phyloP scores from a whole-genome alignment of 30 jellyfish, hydroid and myxozoan genomes.

The Pseudorhiza aurosa region DNA sequence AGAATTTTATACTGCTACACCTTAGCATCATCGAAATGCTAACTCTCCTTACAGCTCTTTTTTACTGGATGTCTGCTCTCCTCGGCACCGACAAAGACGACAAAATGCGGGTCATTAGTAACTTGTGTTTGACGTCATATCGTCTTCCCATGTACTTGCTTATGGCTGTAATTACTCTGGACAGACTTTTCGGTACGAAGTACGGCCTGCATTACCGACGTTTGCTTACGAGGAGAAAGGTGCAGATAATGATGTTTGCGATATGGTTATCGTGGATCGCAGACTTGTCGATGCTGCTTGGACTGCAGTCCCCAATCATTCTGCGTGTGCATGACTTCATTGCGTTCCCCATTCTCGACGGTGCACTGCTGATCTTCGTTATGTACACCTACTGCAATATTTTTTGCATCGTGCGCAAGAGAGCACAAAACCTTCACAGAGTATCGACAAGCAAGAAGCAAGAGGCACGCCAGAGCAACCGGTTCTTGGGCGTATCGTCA shows the following conservation, averaged over 20 bases:
- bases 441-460: not conserved
- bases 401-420: not conserved
- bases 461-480: too few species aligned
- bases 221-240: not conserved
- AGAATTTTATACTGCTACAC: not conserved
- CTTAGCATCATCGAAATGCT: not conserved
- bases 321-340: not conserved
- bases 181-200: not conserved
- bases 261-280: not conserved
- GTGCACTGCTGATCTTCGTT: not conserved
- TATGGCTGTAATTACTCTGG: not conserved
- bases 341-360: not conserved
- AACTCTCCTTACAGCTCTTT: not conserved
- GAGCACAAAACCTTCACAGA: not conserved
- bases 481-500: not conserved
- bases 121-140: not conserved
- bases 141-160: not conserved
- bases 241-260: not conserved
- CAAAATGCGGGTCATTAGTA: too few species aligned
- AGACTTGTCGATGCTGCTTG: not conserved
- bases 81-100: not conserved
- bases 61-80: not conserved
- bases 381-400: constrained; percentile 7
- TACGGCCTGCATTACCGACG: not conserved
- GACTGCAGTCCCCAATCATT: not conserved